Evolutionary conservation across 37 sponge, comb jelly and placozoan species (phyloP).

Genomic region (Petrosia ficiformis): DNA sequence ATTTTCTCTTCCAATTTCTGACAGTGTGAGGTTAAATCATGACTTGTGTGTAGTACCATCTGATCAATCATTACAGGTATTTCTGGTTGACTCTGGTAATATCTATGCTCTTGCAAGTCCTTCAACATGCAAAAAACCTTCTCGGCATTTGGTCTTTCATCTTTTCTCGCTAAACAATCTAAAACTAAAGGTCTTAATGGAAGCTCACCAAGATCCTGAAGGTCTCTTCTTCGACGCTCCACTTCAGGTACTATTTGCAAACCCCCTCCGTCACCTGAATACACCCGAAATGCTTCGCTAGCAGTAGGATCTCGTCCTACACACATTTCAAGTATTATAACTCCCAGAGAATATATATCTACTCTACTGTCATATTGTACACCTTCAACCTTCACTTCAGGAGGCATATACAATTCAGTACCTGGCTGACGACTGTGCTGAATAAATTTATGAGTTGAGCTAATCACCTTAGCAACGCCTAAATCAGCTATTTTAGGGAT

Average conservation of each 20-base stretch:
- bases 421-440: conserved; percentile 64
- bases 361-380: conserved; percentile 21
- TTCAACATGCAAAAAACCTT: not conserved
- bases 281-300: conserved; percentile 30
- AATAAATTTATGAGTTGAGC: not conserved
- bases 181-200: conserved; percentile 9
- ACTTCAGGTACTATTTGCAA: conserved; percentile 55
- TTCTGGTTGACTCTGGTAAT: not conserved
- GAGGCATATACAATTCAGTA: conserved; percentile 71
- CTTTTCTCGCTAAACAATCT: conserved; percentile 18
- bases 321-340: conserved; percentile 57
- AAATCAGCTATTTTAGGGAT: conserved; percentile 70
- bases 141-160: conserved; percentile 20
- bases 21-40: not conserved
- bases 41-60: not conserved
- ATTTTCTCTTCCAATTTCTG: not conserved
- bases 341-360: conserved; percentile 71
- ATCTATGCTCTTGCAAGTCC: not conserved
- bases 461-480: conserved; percentile 58
- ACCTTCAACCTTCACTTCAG: conserved; percentile 37
- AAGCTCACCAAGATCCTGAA: conserved; percentile 14
- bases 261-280: not conserved
- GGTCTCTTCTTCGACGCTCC: conserved; percentile 52
- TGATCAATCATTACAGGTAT: not conserved
- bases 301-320: conserved; percentile 39